Conservation (phyloP, 2,113 vertebrate species). For the Neotragus pygmaeus region DNA sequence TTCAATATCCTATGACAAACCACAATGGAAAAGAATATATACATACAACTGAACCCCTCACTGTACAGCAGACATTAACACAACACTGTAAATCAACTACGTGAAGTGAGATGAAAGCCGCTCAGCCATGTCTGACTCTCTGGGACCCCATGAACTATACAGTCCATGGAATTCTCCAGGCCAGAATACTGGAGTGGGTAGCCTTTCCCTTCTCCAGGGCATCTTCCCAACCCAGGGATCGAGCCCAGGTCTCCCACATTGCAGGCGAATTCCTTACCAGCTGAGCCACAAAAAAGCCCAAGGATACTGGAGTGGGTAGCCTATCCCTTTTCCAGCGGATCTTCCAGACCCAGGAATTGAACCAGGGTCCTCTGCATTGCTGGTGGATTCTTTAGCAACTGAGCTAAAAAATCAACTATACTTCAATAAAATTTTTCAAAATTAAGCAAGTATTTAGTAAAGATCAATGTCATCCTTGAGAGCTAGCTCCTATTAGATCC, state of each 20-base stretch:
- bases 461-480: neutral
- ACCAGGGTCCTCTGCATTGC: neutral
- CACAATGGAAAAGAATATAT: neutral
- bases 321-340: neutral
- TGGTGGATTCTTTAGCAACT: neutral
- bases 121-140: neutral
- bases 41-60: neutral
- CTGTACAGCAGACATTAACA: neutral
- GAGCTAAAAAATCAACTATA: neutral
- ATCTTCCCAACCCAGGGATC: neutral
- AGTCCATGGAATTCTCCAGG: neutral
- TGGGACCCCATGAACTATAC: neutral
- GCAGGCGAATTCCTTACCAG: neutral
- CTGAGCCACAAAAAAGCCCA: neutral
- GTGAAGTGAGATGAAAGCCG: accelerated
- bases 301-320: neutral
- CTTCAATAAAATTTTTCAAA: neutral
- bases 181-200: neutral
- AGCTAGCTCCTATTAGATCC: neutral
- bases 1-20: neutral
- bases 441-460: neutral
- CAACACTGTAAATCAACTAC: neutral
- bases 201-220: neutral
- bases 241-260: neutral
- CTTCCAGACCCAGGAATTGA: neutral